phyloP scores from a whole-genome alignment of 2,797 vertebrate genomes.

The Schizothorax lantsangensis region DNA sequence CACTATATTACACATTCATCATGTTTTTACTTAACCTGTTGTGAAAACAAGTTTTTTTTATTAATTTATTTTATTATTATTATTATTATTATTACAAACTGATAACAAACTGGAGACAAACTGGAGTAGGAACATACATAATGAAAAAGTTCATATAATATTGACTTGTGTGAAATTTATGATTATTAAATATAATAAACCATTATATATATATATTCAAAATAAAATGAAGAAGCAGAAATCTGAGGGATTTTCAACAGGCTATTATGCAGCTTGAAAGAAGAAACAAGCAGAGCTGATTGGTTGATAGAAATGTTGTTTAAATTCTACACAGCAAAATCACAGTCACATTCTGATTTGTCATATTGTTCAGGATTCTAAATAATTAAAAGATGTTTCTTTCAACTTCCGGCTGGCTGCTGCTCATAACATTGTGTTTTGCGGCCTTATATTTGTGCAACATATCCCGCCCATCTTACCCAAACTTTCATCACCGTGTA shows the following conservation, averaged over 20 bases:
- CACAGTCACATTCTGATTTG: neutral
- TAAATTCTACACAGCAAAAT: neutral
- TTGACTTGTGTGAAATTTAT: neutral
- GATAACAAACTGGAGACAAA: too few relatives aligned
- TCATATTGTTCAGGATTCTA: neutral
- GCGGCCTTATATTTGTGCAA: neutral
- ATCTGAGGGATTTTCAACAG: neutral
- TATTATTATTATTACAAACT: too few relatives aligned
- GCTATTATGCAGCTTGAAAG: neutral
- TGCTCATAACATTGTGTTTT: constrained; percentile 2
- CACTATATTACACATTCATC: neutral
- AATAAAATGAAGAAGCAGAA: too few relatives aligned
- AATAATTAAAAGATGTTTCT: neutral
- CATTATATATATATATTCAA: neutral
- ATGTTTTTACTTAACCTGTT: neutral
- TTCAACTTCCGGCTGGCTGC: neutral
- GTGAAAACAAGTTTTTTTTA: too few relatives aligned
- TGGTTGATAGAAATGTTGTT: neutral
- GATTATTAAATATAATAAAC: too few relatives aligned
- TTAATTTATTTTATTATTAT: too few relatives aligned
- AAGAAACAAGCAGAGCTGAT: neutral
- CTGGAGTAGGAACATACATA: neutral
- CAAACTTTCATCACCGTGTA: constrained; percentile 43
- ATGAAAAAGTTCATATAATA: neutral
- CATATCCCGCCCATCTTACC: constrained; percentile 11